These are phyloP conservation scores for Heliconius hortense DNA, from an alignment of 2,888 invertebrate genomes.

Conservation along the genomic window DNA sequence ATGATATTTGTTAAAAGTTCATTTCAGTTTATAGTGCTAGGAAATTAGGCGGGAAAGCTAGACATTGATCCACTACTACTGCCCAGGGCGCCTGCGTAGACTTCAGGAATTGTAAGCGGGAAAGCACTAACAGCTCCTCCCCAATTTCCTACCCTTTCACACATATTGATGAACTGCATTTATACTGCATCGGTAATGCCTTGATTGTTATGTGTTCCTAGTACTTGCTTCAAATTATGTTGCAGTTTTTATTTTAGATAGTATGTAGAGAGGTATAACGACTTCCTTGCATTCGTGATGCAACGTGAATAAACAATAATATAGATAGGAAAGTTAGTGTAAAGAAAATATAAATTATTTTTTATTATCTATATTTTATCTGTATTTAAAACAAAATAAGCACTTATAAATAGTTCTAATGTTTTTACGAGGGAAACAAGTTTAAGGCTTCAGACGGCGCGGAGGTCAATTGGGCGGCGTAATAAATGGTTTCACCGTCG, in stretches of 20 bases:
- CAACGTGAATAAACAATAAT: background rate
- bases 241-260: conserved; percentile 18
- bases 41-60: conserved; percentile 18
- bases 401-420: background rate
- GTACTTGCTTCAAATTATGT: conserved; percentile 4
- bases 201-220: conserved; percentile 14
- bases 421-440: conserved; percentile 7
- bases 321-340: background rate
- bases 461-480: conserved; percentile 63
- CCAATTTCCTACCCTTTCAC: conserved; percentile 9
- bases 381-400: background rate
- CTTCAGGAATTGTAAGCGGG: conserved; percentile 15
- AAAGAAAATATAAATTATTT: background rate
- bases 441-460: conserved; percentile 31
- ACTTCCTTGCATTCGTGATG: background rate
- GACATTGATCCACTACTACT: conserved; percentile 4
- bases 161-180: conserved; percentile 9
- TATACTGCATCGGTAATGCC: conserved; percentile 13
- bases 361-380: background rate
- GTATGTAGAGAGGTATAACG: background rate
- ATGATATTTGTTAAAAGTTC: conserved; percentile 1
- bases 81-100: conserved; percentile 22
- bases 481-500: conserved; percentile 70
- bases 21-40: background rate
- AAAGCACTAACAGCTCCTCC: conserved; percentile 27